Percentiles rank a stretch among this genome's conserved stretches.
These are phyloP conservation scores for Tapirus indicus DNA, from an alignment of 2,797 vertebrate genomes.

Conservation along the genomic window DNA sequence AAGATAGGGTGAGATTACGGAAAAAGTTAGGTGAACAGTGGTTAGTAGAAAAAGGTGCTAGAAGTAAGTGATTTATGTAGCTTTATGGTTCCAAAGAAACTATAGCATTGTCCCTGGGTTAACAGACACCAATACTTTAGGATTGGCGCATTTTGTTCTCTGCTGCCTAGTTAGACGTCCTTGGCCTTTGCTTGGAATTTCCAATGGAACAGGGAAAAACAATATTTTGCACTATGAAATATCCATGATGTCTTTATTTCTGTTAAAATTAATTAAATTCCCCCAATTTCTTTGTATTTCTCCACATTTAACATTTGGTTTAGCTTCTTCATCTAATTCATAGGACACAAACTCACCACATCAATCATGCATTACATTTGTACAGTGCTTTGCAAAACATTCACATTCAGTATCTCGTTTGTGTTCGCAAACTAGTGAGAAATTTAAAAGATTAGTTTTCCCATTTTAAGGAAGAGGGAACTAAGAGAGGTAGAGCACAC, in stretches of 20 bases:
- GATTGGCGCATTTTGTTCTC: not conserved
- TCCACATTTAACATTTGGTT: not conserved
- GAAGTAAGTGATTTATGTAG: not conserved
- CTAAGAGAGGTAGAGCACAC: not conserved
- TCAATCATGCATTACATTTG: not conserved
- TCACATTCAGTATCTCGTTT: not conserved
- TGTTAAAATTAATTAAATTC: not conserved
- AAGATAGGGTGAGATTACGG: not conserved
- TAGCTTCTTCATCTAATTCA: not conserved
- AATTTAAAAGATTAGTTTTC: not conserved
- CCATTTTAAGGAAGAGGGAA: not conserved
- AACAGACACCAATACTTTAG: not conserved
- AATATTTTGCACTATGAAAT: not conserved
- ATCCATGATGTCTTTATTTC: not conserved
- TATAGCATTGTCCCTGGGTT: not conserved
- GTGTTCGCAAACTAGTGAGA: not conserved
- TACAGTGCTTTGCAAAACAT: not conserved
- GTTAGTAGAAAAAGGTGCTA: not conserved
- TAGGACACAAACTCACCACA: not conserved
- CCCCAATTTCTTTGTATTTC: not conserved
- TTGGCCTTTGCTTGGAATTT: not conserved
- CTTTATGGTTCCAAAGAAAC: not conserved
- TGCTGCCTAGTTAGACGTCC: not conserved
- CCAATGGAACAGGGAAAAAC: not conserved
- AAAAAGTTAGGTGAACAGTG: not conserved